Percentiles rank a stretch among this genome's conserved stretches.
Evolutionary conservation across 2,888 invertebrate genomes (phyloP).

Genomic region (Parnassius mnemosyne): DNA sequence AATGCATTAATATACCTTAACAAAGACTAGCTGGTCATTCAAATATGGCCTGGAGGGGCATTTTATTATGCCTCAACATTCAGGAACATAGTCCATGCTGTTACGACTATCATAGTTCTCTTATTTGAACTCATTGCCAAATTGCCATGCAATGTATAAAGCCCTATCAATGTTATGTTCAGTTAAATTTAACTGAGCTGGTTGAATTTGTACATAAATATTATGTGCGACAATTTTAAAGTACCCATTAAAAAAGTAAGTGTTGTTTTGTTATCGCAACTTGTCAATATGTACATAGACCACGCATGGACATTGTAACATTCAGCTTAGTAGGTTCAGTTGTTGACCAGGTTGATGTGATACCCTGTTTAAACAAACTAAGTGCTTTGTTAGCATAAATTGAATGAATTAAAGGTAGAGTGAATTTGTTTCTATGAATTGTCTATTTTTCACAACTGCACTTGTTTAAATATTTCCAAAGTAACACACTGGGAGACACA

Average conservation of each 20-base stretch:
- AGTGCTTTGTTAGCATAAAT: conserved; percentile 35
- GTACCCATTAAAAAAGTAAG: conserved; percentile 52
- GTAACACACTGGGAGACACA: conserved; percentile 56
- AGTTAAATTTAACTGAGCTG: conserved; percentile 55
- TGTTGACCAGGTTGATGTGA: conserved; percentile 45
- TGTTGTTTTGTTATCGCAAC: conserved; percentile 73
- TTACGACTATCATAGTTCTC: conserved; percentile 26
- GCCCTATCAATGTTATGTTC: conserved; percentile 65
- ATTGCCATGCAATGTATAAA: conserved; percentile 57
- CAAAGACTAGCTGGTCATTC: no score
- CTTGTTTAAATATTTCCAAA: conserved; percentile 65
- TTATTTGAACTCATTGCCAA: conserved; percentile 31
- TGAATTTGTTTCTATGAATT: conserved; percentile 57
- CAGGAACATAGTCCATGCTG: conserved; percentile 18
- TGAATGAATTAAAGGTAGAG: conserved; percentile 41
- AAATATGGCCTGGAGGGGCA: no score
- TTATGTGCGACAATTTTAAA: conserved; percentile 69
- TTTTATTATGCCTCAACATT: conserved; percentile 4
- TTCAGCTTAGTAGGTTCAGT: conserved; percentile 54
- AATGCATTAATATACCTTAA: conserved; percentile 24
- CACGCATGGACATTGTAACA: conserved; percentile 57
- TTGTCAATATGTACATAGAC: conserved; percentile 71
- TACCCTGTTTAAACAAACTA: conserved; percentile 46
- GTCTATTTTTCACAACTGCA: conserved; percentile 69
- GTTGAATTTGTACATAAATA: conserved; percentile 66